Evolutionary conservation across 2,888 invertebrate species (phyloP), one percentile per base, ranked within the genome.

Genomic region (Sphaerophoria rueppellii): DNA sequence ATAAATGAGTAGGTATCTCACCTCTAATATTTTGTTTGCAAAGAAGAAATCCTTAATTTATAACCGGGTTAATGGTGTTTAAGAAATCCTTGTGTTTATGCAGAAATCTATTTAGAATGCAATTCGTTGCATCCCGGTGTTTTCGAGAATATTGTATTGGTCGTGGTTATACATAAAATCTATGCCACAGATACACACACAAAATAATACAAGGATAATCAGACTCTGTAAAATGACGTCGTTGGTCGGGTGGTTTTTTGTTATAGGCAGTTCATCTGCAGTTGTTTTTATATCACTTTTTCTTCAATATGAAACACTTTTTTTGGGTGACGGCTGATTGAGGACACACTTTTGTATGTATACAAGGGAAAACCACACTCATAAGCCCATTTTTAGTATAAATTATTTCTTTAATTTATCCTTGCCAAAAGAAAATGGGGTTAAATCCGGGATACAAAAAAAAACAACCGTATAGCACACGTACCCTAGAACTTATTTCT

Each of bases 401-500:
- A 75, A 35, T 50, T 9, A 61, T 70, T 48, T 35, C 12, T 37
- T 14, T 6, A 35, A 32, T 65, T n/a, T 79, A 74, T 82, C 73
- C 73, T 82, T 78, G 57, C 73, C 78, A 43, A 67, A 63, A 12
- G 34, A 55, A 71, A 82, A 55, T 57, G 67, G 61, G 61, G 71
- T 46, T 58, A 48, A 50, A 35, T 63, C 16, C 46, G 60, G 52
- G 14, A 60, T 55, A 35, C n/a, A 16, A 40, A n/a, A 48, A 0
- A 32, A 46, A 69, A 65, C 32, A 32, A 83, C 60, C 35, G 57
- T 52, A 74, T 46, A 70, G 61, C 57, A 81, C 76, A 85, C 81
- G 85, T 85, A 81, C 34, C 85, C 85, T 85, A 85, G 85, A 85
- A 85, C 85, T 85, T 76, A 72, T 57, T 76, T 63, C 63, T 63